phyloP scores from a whole-genome alignment of 1,140 invertebrate species.

The Drosophila athabasca region DNA sequence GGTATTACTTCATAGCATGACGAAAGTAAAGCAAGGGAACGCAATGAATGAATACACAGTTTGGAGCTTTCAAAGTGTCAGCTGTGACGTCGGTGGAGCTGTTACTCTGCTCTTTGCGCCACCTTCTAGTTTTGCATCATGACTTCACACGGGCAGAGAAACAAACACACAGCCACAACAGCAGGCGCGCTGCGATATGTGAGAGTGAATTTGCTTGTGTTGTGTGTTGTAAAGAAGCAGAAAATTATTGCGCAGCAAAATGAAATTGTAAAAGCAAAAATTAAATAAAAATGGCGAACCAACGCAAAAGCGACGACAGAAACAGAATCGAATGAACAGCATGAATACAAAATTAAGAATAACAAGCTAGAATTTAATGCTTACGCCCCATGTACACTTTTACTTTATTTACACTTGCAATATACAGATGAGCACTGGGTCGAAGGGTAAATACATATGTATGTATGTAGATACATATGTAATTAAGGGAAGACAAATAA shows the following conservation, averaged over 20 bases:
- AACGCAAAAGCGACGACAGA: constrained; percentile 31
- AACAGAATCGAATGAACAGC: constrained; percentile 45
- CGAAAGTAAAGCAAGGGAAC: constrained; percentile 25
- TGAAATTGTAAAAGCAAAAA: constrained; percentile 78
- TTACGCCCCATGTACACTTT: neutral
- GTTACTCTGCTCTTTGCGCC: constrained; percentile 4
- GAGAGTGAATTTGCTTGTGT: constrained; percentile 33
- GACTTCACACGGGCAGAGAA: constrained; percentile 40
- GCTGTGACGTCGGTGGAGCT: neutral
- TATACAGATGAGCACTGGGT: neutral
- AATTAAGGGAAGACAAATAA: neutral
- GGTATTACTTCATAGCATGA: constrained; percentile 63
- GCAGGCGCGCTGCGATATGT: constrained; percentile 12
- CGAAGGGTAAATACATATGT: neutral
- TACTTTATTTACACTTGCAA: too few species aligned
- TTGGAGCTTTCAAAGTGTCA: constrained; percentile 4
- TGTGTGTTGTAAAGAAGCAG: constrained; percentile 71
- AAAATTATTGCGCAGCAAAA: constrained; percentile 80
- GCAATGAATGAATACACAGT: constrained; percentile 13
- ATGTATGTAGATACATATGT: constrained; percentile 4
- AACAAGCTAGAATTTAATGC: constrained; percentile 14
- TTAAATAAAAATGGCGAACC: constrained; percentile 67
- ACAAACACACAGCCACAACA: constrained; percentile 35
- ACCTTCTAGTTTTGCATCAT: constrained; percentile 40
- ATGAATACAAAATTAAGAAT: constrained; percentile 55